Evolutionary conservation across 2,113 vertebrate species (phyloP).

Genomic region (Marmota monax): DNA sequence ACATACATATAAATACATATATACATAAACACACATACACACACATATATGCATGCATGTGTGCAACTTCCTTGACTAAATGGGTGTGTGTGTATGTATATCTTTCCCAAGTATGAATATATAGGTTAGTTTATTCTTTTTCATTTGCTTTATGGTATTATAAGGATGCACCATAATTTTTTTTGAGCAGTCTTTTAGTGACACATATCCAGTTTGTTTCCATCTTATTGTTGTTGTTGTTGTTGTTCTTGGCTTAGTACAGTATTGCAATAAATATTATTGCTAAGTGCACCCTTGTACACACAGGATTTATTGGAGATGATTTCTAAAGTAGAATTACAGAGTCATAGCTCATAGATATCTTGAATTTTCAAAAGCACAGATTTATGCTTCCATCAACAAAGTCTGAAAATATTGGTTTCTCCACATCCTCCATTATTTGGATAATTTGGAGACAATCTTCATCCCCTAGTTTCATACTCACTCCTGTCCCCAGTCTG

Average conservation of each 20-base stretch:
- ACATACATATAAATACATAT: not conserved
- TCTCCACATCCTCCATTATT: not conserved
- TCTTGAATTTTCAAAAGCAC: not conserved
- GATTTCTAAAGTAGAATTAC: not conserved
- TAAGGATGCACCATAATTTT: not conserved
- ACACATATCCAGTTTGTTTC: not conserved
- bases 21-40: no score
- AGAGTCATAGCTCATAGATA: not conserved
- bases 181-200: conserved; percentile 10
- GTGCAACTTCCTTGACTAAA: not conserved
- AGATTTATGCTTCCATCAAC: not conserved
- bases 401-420: not conserved
- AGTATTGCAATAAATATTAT: not conserved
- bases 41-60: not conserved
- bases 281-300: not conserved
- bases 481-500: no score
- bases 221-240: not conserved
- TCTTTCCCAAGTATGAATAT: not conserved
- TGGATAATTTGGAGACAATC: not conserved
- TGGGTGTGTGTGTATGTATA: no score
- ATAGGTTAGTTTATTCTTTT: not conserved
- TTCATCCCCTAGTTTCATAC: not conserved
- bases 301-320: not conserved
- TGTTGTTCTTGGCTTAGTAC: not conserved
- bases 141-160: not conserved